Conservation (phyloP, 2,888 invertebrate species). For the Phortica magna region DNA sequence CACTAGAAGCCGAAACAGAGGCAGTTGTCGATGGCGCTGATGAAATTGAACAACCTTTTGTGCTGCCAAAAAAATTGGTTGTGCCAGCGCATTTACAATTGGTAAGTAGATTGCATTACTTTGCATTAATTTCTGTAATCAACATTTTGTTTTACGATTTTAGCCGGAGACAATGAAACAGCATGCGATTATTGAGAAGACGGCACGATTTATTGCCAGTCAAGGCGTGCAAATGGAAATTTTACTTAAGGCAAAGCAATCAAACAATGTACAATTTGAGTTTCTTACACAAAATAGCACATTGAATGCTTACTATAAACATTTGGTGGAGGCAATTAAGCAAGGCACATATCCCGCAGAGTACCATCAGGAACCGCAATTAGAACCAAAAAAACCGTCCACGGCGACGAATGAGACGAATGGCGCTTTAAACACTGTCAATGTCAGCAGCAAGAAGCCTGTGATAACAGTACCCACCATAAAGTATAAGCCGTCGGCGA, state of each 20-base stretch:
- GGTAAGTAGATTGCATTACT: slow-evolving; percentile 79
- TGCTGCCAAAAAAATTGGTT: slow-evolving; percentile 85
- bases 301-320: slow-evolving; percentile 93
- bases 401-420: slow-evolving; percentile 38
- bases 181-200: slow-evolving; percentile 97
- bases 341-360: slow-evolving; percentile 81
- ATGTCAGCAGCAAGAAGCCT: slow-evolving; percentile 49
- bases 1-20: slow-evolving; percentile 62
- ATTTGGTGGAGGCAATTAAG: slow-evolving; percentile 85
- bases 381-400: slow-evolving; percentile 29
- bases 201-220: slow-evolving; percentile 90
- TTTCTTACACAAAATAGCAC: slow-evolving; percentile 92
- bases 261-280: slow-evolving; percentile 93
- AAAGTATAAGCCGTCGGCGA: slow-evolving; percentile 89
- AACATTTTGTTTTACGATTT: slow-evolving; percentile 44
- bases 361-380: slow-evolving; percentile 38
- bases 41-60: slow-evolving; percentile 87
- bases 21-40: slow-evolving; percentile 79
- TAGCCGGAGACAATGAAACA: slow-evolving; percentile 93
- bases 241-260: slow-evolving; percentile 97
- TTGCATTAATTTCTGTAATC: slow-evolving; percentile 23
- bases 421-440: slow-evolving; percentile 38
- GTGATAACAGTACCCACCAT: slow-evolving; percentile 80
- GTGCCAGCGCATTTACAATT: slow-evolving; percentile 86
- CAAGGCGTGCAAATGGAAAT: slow-evolving; percentile 99